A percentile compares a stretch with the other conserved stretches of the same genome.
These are phyloP conservation scores for Nipponacmea schrenckii DNA, from an alignment of 2,888 invertebrate genomes.

Conservation along the genomic window DNA sequence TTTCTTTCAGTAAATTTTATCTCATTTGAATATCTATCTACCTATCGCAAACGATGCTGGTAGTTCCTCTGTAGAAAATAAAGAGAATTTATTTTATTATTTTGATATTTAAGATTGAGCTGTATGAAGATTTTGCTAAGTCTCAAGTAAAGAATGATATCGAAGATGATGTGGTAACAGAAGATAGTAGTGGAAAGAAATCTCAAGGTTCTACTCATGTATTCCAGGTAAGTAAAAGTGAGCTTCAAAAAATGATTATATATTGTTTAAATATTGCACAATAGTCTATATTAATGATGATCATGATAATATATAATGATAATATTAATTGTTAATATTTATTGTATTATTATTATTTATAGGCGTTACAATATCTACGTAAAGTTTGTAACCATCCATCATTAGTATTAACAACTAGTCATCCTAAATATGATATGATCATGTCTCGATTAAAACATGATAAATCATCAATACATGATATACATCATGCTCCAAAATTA, in stretches of 20 bases:
- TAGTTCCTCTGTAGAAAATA: no score
- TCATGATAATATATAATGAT: no score
- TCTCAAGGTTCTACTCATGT: constrained; percentile 56
- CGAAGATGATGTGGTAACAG: constrained; percentile 49
- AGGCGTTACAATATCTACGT: constrained; percentile 94
- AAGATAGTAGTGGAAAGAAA: constrained; percentile 39
- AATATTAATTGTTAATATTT: no score
- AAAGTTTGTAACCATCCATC: constrained; percentile 98
- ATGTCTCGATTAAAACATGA: constrained; percentile 74
- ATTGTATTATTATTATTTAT: no score
- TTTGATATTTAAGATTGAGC: constrained; percentile 73
- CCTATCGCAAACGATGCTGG: no score
- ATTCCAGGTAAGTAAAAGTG: constrained; percentile 66
- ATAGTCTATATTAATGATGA: no score
- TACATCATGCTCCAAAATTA: constrained; percentile 92
- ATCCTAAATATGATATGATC: constrained; percentile 81
- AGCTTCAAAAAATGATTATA: no score
- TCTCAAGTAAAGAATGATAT: constrained; percentile 72
- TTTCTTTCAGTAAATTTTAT: no score
- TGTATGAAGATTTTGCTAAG: constrained; percentile 94
- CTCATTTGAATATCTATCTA: no score
- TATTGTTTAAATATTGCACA: no score
- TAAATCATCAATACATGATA: constrained; percentile 81
- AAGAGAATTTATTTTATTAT: no score
- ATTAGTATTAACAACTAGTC: constrained; percentile 83